phyloP scores from a whole-genome alignment of 2,113 vertebrate genomes.

The Sander lucioperca region DNA sequence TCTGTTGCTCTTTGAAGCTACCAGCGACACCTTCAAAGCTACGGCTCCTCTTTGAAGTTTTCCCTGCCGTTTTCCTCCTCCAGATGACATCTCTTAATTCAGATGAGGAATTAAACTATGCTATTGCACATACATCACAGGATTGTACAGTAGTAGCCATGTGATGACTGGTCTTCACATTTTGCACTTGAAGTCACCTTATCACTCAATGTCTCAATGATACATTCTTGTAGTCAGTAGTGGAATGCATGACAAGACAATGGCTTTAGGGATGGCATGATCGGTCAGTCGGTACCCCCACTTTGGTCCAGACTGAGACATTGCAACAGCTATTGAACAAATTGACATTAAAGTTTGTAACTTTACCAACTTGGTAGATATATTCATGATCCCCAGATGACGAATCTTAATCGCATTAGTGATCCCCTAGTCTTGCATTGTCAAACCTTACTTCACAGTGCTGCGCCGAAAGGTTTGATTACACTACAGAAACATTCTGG shows the following conservation, averaged over 20 bases:
- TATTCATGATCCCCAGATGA: background rate
- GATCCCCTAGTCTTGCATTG: background rate
- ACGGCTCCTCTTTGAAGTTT: slow-evolving; percentile 78
- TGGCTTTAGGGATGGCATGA: too few relatives aligned
- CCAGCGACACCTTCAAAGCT: slow-evolving; percentile 82
- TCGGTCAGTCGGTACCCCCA: too few relatives aligned
- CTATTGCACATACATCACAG: slow-evolving; percentile 43
- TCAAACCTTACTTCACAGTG: background rate
- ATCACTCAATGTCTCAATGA: background rate
- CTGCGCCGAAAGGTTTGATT: too few relatives aligned
- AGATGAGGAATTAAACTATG: slow-evolving; percentile 64
- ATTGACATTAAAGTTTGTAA: background rate
- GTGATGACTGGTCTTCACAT: background rate
- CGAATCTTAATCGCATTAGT: background rate
- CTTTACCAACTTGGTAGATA: background rate
- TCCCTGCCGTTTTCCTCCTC: slow-evolving; percentile 56
- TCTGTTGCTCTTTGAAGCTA: slow-evolving; percentile 80
- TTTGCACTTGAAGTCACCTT: background rate
- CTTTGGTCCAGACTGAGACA: too few relatives aligned
- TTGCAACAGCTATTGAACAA: background rate
- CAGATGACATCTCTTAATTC: slow-evolving; percentile 69
- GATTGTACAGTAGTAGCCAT: background rate
- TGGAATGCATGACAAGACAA: background rate
- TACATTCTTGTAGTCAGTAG: background rate
- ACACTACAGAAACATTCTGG: too few relatives aligned